Evolutionary conservation across 2,113 vertebrate genomes (phyloP).

Genomic region (Benitochromis conjunctus): DNA sequence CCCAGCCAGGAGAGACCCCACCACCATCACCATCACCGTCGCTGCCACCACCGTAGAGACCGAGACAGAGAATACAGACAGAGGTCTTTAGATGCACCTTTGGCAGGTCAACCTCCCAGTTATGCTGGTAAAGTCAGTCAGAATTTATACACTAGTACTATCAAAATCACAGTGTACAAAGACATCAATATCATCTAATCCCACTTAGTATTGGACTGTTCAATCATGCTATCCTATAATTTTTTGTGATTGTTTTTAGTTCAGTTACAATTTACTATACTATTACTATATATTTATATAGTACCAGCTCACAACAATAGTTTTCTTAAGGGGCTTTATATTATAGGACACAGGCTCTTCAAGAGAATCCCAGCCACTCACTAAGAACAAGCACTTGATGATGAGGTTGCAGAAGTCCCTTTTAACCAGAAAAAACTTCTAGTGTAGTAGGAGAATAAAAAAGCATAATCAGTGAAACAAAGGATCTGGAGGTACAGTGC

Average conservation of each 20-base stretch:
- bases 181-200: neutral
- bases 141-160: neutral
- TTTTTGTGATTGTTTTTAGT: neutral
- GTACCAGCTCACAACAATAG: neutral
- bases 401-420: neutral
- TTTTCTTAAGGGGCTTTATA: neutral
- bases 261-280: neutral
- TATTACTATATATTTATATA: too few relatives aligned
- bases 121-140: conserved; percentile 70
- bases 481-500: neutral
- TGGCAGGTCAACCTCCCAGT: conserved; percentile 66
- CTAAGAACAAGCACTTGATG: neutral
- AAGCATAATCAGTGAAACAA: neutral
- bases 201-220: neutral
- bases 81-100: conserved; percentile 82
- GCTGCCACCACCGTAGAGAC: conserved; percentile 86
- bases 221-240: neutral
- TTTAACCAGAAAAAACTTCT: neutral
- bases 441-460: neutral
- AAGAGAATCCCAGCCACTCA: neutral
- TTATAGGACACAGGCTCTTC: neutral
- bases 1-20: conserved; percentile 73
- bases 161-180: neutral
- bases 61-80: conserved; percentile 87
- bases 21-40: conserved; percentile 85